Evolutionary conservation across 2,113 vertebrate genomes (phyloP), one percentile per base, ranked within the genome.

Genomic region (Takifugu flavidus): DNA sequence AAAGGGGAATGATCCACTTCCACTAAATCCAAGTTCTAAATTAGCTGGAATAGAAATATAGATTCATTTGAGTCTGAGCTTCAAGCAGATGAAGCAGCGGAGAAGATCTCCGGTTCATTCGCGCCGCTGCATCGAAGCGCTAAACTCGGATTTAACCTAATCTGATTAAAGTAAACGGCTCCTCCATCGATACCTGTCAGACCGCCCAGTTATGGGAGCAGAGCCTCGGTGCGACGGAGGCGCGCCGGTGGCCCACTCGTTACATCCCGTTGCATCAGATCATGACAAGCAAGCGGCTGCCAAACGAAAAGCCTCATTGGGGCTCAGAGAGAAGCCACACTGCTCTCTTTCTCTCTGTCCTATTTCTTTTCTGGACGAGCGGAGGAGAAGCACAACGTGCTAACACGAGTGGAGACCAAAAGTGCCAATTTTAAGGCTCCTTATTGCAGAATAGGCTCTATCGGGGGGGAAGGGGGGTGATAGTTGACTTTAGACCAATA

Each of bases 131-230:
- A 58, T 34, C 29, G 65, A 75, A 65, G 59, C 72, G 78, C 56
- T 79, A 49, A 77, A 74, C 66, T 77, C 29, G 78, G 73, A 82
- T 65, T 60, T 55, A 49, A 58, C 39, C 57, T 85, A 80, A 89
- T 87, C 84, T 82, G 67, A 86, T 90, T 86, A 78, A 67, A 56
- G 55, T 83, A 86, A 88, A 70, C 31, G 31, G 75, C 81, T 89
- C 56, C 56, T 77, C 70, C 77, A 75, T 13, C 79, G 80, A 89
- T 87, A 86, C 79, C 80, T 70, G 62, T 44, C 34, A 28, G 28
- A 52, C 68, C 69, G 72, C 50, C 58, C 75, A 79, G 62, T 56
- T 75, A 70, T 76, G 55, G 29, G 47, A 80, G 71, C 46, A 72
- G 72, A 82, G 73, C 76, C 56, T 44, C 46, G 59, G 68, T 20